Evolutionary conservation across 2,888 invertebrate genomes (phyloP).

Genomic region (Stenodera caucasica): DNA sequence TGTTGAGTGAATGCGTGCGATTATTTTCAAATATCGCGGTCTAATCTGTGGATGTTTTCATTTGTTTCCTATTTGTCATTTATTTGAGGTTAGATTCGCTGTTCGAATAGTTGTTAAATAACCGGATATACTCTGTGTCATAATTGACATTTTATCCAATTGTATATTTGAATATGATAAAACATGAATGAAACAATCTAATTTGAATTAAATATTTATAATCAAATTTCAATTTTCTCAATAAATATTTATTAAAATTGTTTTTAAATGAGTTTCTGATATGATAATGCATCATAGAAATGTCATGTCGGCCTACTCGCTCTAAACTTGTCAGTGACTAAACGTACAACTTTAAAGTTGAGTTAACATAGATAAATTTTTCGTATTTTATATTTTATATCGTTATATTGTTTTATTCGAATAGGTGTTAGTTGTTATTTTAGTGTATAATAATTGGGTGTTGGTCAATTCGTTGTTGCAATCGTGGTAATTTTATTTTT

Average conservation of each 20-base stretch:
- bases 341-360: background rate
- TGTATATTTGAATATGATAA: background rate
- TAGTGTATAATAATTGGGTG: conserved; percentile 1
- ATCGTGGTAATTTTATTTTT: conserved; percentile 10
- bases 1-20: too few relatives aligned
- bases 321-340: conserved; percentile 24
- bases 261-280: background rate
- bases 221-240: background rate
- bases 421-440: conserved; percentile 3
- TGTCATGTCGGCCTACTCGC: conserved; percentile 13
- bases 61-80: background rate
- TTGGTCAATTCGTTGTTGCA: conserved; percentile 3
- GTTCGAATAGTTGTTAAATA: background rate
- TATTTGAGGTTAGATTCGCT: background rate
- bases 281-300: background rate
- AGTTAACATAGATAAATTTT: conserved; percentile 6
- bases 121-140: background rate
- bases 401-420: background rate
- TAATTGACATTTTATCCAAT: background rate
- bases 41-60: background rate
- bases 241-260: conserved; percentile 1
- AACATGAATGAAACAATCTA: background rate
- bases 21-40: background rate
- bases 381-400: conserved; percentile 8
- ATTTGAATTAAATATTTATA: background rate